phyloP scores from a whole-genome alignment of 2,797 vertebrate species.

The Protosalanx chinensis region DNA sequence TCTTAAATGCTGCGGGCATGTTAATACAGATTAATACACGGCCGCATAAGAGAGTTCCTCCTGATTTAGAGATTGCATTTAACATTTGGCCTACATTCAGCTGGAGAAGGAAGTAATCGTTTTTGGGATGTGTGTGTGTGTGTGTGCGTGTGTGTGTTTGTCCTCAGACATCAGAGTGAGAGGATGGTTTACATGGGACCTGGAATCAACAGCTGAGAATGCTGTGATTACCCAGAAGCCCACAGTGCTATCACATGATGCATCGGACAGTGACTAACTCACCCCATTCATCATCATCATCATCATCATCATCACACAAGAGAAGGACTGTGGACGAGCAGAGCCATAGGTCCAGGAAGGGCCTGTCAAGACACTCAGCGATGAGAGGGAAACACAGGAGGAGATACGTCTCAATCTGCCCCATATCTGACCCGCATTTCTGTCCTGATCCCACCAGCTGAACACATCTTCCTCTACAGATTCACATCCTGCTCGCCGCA shows the following conservation, averaged over 20 bases:
- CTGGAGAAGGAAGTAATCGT: constrained; percentile 27
- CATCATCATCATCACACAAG: constrained; percentile 15
- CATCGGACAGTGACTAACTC: constrained; percentile 47
- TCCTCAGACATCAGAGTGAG: constrained; percentile 27
- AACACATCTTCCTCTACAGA: background rate
- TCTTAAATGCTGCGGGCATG: constrained; percentile 50
- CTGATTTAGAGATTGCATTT: constrained; percentile 40
- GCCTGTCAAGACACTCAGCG: constrained; percentile 41
- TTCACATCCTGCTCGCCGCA: background rate
- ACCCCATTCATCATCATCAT: constrained; percentile 53
- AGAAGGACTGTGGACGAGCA: background rate
- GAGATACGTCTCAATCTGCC: constrained; percentile 4
- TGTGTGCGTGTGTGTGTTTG: background rate
- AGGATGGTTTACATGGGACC: constrained; percentile 48
- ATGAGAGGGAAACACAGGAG: constrained; percentile 25
- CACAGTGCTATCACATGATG: constrained; percentile 45
- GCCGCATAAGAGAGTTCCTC: constrained; percentile 40
- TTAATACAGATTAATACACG: constrained; percentile 38
- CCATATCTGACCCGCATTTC: constrained; percentile 20
- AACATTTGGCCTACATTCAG: constrained; percentile 54
- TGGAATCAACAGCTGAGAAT: constrained; percentile 64
- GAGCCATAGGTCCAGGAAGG: background rate
- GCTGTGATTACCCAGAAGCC: constrained; percentile 40
- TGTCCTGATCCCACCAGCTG: background rate
- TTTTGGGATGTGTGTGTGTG: background rate